Evolutionary conservation across 1,140 invertebrate species (phyloP).

Genomic region (Macrotrachela quadricornifera): DNA sequence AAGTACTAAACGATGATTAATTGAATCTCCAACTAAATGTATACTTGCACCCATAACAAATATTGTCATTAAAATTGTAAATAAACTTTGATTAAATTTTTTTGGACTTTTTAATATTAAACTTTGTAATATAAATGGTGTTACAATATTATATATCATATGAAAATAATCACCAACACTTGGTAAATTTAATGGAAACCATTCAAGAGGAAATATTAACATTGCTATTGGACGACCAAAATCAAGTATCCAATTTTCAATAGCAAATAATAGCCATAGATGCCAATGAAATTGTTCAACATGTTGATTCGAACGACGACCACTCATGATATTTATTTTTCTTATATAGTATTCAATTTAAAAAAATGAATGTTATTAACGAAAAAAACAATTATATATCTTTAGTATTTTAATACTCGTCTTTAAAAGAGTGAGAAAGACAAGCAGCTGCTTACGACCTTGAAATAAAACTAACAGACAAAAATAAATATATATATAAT

Average conservation of each 20-base stretch:
- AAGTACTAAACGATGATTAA: conserved; percentile 21
- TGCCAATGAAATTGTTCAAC: conserved; percentile 17
- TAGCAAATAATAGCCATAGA: conserved; percentile 20
- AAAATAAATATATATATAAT: no score
- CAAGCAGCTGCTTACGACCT: no score
- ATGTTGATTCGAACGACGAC: not conserved
- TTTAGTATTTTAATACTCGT: no score
- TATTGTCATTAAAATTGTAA: conserved; percentile 12
- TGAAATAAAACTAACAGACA: no score
- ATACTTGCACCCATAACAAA: conserved; percentile 28
- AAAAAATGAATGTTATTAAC: no score
- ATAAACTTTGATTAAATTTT: not conserved
- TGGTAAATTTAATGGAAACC: conserved; percentile 20
- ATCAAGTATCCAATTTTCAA: conserved; percentile 26
- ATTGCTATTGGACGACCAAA: conserved; percentile 25
- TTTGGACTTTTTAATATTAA: conserved; percentile 2
- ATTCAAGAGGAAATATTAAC: conserved; percentile 17
- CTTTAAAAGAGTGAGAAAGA: no score
- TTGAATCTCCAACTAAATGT: conserved; percentile 25
- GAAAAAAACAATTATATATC: no score
- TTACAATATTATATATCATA: conserved; percentile 26
- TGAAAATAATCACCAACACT: conserved; percentile 26
- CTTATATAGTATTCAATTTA: no score
- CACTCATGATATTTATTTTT: not conserved
- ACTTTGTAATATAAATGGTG: conserved; percentile 13